Evolutionary conservation across 1,140 invertebrate species (phyloP).

Genomic region (Marisa cornuarietis): DNA sequence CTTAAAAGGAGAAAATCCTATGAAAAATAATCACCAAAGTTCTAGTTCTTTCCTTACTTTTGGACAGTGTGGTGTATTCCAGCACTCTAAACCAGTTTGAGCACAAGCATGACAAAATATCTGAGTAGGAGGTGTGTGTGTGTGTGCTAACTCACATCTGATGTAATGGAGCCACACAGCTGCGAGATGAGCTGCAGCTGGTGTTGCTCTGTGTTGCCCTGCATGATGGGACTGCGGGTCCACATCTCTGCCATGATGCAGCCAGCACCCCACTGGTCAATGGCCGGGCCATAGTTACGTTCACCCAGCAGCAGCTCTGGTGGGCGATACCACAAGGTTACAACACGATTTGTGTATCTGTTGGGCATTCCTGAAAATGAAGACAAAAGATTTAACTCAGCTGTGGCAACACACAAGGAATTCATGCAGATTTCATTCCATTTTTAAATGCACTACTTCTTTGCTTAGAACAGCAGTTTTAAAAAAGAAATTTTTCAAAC

Average conservation of each 20-base stretch:
- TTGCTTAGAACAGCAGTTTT: no score
- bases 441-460: no score
- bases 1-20: no score
- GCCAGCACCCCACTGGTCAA: constrained; percentile 98
- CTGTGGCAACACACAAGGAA: no score
- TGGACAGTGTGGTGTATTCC: no score
- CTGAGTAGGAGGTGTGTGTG: no score
- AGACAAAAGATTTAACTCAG: neutral
- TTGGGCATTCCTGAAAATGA: constrained; percentile 76
- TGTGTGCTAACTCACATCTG: constrained; percentile 69
- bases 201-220: constrained; percentile 94
- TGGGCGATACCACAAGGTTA: constrained; percentile 97
- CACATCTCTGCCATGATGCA: constrained; percentile 99
- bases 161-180: constrained; percentile 94
- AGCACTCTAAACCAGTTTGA: no score
- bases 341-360: constrained; percentile 95
- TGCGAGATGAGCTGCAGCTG: constrained; percentile 95
- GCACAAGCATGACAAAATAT: no score
- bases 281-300: constrained; percentile 88
- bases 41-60: no score
- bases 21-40: no score
- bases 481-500: no score
- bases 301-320: constrained; percentile 90
- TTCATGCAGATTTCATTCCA: no score
- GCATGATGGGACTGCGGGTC: constrained; percentile 84